These are phyloP conservation scores for Columba livia DNA, from an alignment of 2,113 vertebrate species.

Conservation along the genomic window DNA sequence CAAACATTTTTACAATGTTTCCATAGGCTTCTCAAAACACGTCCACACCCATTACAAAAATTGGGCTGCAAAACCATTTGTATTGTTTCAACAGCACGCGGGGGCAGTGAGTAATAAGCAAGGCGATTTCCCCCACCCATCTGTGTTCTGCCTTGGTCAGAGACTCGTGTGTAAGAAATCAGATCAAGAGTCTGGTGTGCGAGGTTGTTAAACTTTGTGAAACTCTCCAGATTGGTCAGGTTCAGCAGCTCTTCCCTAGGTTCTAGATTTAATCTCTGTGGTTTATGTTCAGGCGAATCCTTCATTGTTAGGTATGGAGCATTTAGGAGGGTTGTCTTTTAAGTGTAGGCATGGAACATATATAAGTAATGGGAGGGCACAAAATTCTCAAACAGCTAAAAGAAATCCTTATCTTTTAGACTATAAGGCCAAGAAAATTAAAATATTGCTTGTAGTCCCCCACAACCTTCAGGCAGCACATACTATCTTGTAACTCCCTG, in stretches of 20 bases:
- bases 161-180: neutral
- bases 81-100: neutral
- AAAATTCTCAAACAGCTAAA: neutral
- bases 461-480: neutral
- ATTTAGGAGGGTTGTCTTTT: neutral
- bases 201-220: neutral
- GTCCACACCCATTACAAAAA: neutral
- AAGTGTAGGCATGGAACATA: neutral
- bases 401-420: neutral
- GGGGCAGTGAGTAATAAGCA: neutral
- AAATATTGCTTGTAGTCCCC: neutral
- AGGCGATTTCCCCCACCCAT: neutral
- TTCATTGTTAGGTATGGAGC: too few species aligned
- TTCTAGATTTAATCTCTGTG: neutral
- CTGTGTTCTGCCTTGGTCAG: neutral
- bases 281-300: neutral
- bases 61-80: neutral
- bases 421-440: neutral
- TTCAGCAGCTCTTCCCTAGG: neutral
- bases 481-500: neutral
- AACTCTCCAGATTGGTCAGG: neutral
- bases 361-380: neutral
- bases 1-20: neutral
- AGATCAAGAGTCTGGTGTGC: neutral
- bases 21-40: neutral